Evolutionary conservation across 2,888 invertebrate genomes (phyloP), one percentile per base, ranked within the genome.

Genomic region (Dorcus hopei): DNA sequence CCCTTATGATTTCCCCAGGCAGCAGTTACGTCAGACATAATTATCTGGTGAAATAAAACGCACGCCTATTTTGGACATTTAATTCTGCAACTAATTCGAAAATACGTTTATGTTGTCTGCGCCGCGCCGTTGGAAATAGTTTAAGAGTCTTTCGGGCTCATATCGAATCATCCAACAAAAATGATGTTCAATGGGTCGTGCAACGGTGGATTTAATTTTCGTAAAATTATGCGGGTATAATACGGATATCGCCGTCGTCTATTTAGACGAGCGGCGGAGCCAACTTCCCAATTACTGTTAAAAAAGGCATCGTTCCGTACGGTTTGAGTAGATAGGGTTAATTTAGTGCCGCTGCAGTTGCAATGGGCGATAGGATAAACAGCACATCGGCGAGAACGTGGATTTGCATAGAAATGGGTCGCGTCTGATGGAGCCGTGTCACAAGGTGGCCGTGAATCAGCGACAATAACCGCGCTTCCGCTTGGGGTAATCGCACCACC

Each of bases 401-500:
- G 69, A 77, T 77, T 77, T 76, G 76, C 77, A 77, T 77, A 76
- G 77, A 77, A 77, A 77, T 76, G 75, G 75, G 71, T 66, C 64
- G 67, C 65, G 69, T 73, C 76, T 77, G 77, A 77, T 77, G 77
- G 76, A 77, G 74, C 71, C 75, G 70, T 75, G 77, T 77, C 77
- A 77, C 77, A 75, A 75, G 76, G 77, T 77, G 74, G 70, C 72
- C 74, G 75, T 77, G 77, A 77, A 77, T 77, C 77, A 77, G 75
- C 67, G 64, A 67, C 64, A 70, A 70, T 68, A 66, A 66, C 68
- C 51, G 58, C 60, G 61, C 61, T 62, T 62, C 60, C 61, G 54
- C 59, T 53, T 50, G 45, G 42, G 49, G 49, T 58, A 54, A 54
- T 57, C 54, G 54, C 45, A 52, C 33, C 51, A 41, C 39, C 14